Base-by-base conservation (phyloP, 1,140 invertebrate species). In the Apocrypta bakeri region DNA sequence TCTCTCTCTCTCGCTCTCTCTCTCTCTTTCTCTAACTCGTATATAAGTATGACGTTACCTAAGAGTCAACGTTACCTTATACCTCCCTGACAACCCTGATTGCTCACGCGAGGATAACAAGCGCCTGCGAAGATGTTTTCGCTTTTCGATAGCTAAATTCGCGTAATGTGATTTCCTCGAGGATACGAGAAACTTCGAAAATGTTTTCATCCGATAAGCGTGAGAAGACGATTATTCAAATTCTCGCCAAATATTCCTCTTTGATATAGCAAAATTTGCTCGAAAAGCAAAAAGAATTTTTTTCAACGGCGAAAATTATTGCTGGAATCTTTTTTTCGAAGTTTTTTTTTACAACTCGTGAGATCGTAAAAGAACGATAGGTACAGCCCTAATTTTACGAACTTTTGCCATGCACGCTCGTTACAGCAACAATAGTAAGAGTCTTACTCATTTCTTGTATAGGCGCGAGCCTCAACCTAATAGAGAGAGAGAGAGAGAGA, bases 401-500 rank as follows among this genome's bases (percentile, higher is more conserved):
- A 21, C 42, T 48, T 48, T 3, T 3, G 42, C 42, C 40, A 42
- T 12, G 42, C 42, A 48, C 42, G 42, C 48, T 56, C 48, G n/a
- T 56, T 56, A 56, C 21, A 6, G 48, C 21, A 21, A 56, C 21
- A 56, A 56, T 56, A 56, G n/a, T 56, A 56, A n/a, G n/a, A n/a
- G n/a, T n/a, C n/a, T 42, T 42, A 11, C 40, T 42, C 40, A 12
- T 8, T 42, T 42, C 40, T 42, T 12, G 40, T n/a, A n/a, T n/a
- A 37, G 33, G 33, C 33, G 33, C 11, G 56, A 81, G 56, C 81
- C 14, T 31, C n/a, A n/a, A n/a, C n/a, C n/a, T n/a, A n/a, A n/a
- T n/a, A n/a, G 63, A 27, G 8, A 66, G 33, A 40, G 6, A 12
- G 9, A 2, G 77, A 48, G 2, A 24, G 25, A 86, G 84, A 88